Evolutionary conservation across 2,113 vertebrate genomes (phyloP).

Genomic region (Scomber scombrus): DNA sequence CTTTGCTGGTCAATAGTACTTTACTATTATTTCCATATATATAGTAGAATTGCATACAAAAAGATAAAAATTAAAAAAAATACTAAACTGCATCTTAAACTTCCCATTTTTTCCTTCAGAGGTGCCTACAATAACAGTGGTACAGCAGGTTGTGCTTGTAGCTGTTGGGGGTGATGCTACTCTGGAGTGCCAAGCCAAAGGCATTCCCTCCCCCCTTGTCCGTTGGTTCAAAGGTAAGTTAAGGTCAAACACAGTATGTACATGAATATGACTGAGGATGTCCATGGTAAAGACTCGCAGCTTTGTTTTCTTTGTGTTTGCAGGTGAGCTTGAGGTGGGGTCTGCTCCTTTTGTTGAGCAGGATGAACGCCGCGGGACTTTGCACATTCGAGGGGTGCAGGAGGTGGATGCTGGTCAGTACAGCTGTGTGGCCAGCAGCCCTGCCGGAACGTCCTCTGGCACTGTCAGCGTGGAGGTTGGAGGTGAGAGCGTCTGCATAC

Average conservation of each 20-base stretch:
- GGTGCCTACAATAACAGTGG: conserved; percentile 80
- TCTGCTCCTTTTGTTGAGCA: conserved; percentile 76
- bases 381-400: conserved; percentile 85
- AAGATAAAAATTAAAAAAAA: not conserved
- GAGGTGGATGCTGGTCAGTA: conserved; percentile 88
- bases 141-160: conserved; percentile 77
- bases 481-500: conserved; percentile 81
- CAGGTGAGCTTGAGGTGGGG: conserved; percentile 87
- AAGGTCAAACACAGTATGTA: not conserved
- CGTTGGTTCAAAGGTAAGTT: conserved; percentile 91
- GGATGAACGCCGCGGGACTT: conserved; percentile 70
- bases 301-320: conserved; percentile 19
- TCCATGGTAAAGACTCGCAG: not conserved
- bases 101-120: conserved; percentile 78
- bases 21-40: not conserved
- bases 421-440: conserved; percentile 86
- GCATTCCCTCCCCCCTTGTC: conserved; percentile 86
- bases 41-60: not conserved
- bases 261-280: not conserved
- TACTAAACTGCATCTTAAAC: not conserved
- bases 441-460: conserved; percentile 80
- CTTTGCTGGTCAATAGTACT: not conserved
- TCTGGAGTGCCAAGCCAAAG: conserved; percentile 85
- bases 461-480: conserved; percentile 87
- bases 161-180: conserved; percentile 86